Evolutionary conservation across 1,140 invertebrate genomes (phyloP).

Genomic region (Tetramorium simillimum): DNA sequence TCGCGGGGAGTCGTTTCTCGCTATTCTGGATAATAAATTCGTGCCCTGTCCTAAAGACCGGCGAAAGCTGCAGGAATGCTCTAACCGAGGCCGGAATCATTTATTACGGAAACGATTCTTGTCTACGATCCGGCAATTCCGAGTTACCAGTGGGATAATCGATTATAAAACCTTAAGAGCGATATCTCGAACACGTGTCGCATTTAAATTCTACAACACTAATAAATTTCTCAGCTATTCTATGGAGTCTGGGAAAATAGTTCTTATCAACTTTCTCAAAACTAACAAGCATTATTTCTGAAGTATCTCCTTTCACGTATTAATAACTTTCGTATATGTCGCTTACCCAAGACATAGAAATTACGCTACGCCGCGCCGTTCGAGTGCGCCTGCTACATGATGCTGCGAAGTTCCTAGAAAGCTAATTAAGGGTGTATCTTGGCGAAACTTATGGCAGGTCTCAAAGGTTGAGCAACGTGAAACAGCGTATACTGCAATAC

Average conservation of each 20-base stretch:
- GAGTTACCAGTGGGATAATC: neutral
- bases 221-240: neutral
- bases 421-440: conserved; percentile 22
- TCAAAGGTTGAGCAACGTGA: conserved; percentile 25
- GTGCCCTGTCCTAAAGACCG: neutral
- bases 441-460: conserved; percentile 18
- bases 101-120: neutral
- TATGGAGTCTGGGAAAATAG: too few relatives aligned
- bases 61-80: neutral
- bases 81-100: neutral
- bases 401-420: conserved; percentile 18
- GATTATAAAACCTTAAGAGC: neutral
- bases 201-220: neutral
- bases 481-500: neutral
- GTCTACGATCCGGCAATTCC: neutral
- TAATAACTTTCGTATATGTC: neutral
- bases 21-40: neutral
- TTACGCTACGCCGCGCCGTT: neutral
- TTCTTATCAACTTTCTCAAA: neutral
- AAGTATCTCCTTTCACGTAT: neutral
- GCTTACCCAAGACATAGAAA: neutral
- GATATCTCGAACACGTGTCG: neutral
- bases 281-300: neutral
- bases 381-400: neutral
- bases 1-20: conserved; percentile 24